These are phyloP conservation scores for Strigops habroptila DNA, from an alignment of 2,113 vertebrate genomes.

Conservation along the genomic window DNA sequence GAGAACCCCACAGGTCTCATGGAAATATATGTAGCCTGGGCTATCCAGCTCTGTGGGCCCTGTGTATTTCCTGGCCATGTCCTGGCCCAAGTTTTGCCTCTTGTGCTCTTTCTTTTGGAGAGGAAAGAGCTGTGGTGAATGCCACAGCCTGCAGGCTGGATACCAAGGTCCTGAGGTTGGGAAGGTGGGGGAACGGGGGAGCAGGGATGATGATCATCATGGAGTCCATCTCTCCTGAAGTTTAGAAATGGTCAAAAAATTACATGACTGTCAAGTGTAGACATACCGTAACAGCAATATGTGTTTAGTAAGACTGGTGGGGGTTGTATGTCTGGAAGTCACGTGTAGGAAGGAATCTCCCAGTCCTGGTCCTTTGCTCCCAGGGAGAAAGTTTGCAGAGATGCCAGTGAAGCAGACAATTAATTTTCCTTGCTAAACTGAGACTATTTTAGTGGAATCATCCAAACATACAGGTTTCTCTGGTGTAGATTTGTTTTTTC, in stretches of 20 bases:
- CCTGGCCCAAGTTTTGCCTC: neutral
- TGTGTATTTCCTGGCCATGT: neutral
- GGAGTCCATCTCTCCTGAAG: neutral
- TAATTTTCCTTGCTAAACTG: neutral
- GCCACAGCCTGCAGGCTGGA: neutral
- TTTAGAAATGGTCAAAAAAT: neutral
- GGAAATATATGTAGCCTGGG: neutral
- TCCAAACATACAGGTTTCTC: neutral
- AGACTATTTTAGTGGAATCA: neutral
- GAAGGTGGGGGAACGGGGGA: accelerated
- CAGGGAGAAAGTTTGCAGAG: neutral
- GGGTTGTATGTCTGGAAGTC: neutral
- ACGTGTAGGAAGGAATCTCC: neutral
- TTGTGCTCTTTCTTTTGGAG: neutral
- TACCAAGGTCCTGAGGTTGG: neutral
- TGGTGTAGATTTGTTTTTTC: neutral
- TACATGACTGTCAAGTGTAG: neutral
- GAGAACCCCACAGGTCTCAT: neutral
- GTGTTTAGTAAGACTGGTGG: neutral
- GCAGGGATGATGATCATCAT: neutral
- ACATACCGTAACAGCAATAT: neutral
- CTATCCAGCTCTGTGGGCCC: neutral
- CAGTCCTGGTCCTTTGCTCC: neutral
- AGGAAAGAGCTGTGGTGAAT: neutral
- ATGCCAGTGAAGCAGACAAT: neutral